These are phyloP conservation scores for Cerastoderma edule DNA, from an alignment of 2,888 invertebrate species.

Conservation along the genomic window DNA sequence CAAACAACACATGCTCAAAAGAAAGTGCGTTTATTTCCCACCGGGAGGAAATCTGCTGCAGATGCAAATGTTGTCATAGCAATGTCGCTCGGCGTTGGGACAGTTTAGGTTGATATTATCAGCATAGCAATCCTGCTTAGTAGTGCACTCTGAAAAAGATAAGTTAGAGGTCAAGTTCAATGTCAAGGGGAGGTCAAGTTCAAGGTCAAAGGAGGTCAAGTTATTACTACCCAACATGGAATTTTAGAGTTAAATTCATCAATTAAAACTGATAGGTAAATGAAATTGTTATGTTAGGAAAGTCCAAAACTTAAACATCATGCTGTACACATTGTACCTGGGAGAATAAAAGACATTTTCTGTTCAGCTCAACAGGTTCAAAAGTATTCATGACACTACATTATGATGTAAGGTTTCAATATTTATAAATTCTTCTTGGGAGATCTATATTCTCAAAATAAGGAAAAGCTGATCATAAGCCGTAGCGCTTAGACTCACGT, in stretches of 20 bases:
- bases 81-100: conserved; percentile 10
- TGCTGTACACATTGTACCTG: no score
- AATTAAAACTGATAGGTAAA: background rate
- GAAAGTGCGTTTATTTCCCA: no score
- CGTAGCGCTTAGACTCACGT: no score
- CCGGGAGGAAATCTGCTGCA: conserved; percentile 15
- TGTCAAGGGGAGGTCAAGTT: background rate
- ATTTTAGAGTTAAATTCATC: background rate
- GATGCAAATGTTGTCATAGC: conserved; percentile 22
- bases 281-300: background rate
- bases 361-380: no score
- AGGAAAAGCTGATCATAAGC: no score
- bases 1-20: no score
- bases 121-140: background rate
- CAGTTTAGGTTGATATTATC: background rate
- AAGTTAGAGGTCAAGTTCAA: background rate
- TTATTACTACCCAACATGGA: background rate
- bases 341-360: no score
- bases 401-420: no score
- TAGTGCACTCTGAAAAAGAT: conserved; percentile 2
- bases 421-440: no score
- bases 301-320: no score
- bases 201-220: background rate
- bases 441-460: no score
- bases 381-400: no score